A percentile compares a stretch with the other conserved stretches of the same genome.
phyloP scores from a whole-genome alignment of 2,797 vertebrate genomes.

The Rhinichthys osculus region DNA sequence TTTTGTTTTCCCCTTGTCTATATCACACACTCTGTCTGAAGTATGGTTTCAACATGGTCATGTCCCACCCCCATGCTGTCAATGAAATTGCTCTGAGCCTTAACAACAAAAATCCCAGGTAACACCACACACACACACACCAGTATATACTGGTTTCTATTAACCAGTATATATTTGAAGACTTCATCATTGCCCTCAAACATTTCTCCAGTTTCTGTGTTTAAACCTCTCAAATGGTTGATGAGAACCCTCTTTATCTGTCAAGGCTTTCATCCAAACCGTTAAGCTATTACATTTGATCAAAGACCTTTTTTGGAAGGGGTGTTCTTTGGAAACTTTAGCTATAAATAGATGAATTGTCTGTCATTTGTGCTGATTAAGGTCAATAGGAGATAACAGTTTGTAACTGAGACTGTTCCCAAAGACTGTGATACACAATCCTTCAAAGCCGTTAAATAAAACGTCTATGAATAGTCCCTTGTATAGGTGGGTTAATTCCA shows the following conservation, averaged over 20 bases:
- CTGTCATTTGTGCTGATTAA: slow-evolving; percentile 39
- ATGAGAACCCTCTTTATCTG: slow-evolving; percentile 30
- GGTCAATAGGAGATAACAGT: slow-evolving; percentile 19
- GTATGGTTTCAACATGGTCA: slow-evolving; percentile 99
- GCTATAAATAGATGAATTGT: slow-evolving; percentile 43
- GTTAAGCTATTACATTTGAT: slow-evolving; percentile 40
- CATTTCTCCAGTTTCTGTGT: neutral
- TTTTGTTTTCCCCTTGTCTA: neutral
- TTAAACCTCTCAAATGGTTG: slow-evolving; percentile 6
- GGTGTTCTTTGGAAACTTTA: slow-evolving; percentile 14
- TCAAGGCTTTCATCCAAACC: slow-evolving; percentile 40
- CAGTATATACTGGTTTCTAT: neutral
- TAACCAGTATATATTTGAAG: slow-evolving; percentile 2
- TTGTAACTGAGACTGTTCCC: slow-evolving; percentile 32
- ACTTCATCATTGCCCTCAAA: slow-evolving; percentile 15
- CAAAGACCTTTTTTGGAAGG: slow-evolving; percentile 33
- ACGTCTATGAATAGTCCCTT: slow-evolving; percentile 32
- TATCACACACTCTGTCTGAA: slow-evolving; percentile 63
- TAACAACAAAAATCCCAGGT: slow-evolving; percentile 98
- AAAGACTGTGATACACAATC: slow-evolving; percentile 15
- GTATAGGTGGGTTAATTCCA: slow-evolving; percentile 4
- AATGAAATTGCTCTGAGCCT: slow-evolving; percentile 96
- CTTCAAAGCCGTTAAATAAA: slow-evolving; percentile 27
- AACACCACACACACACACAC: slow-evolving; percentile 53
- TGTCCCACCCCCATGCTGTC: slow-evolving; percentile 96